Evolutionary conservation across 2,797 vertebrate species (phyloP), one percentile per base, ranked within the genome.

Genomic region (Ctenochaetus hawaiiensis): DNA sequence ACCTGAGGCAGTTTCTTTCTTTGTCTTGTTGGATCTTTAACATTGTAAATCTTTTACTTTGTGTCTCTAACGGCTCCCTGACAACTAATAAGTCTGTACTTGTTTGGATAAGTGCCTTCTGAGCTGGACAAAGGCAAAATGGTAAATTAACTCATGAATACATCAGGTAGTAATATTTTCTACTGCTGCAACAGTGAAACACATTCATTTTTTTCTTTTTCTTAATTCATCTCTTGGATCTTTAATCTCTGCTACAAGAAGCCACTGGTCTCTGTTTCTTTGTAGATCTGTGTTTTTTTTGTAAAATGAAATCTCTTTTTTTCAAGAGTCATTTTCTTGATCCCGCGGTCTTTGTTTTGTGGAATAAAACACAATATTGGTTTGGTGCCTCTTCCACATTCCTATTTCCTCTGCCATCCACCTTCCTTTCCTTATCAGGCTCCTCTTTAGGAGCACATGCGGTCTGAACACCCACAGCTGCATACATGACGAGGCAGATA

Each of bases 401-500:
- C 26, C 8, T 22, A 0, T 52, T 37, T 72, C 49, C 20, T 49
- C 20, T 49, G 49, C 7, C 49, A 20, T 14, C 49, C 63, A 60
- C 18, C 17, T 41, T 70, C 34, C 26, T 76, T 75, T 66, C 60
- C 82, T 86, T 89, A 90, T 85, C 86, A 63, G 6, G 16, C 39
- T 67, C 45, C 63, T 81, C 68, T 84, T 80, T 4, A 63, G 82
- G 26, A 77, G 66, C 75, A 75, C 72, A 74, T 68, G 76, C 73
- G 47, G 79, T 63, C 70, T 75, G 80, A 88, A 81, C 76, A 71
- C 73, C 70, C 70, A 83, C 87, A 69, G 56, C 75, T 79, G 64
- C 75, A 75, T 70, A 78, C 85, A 75, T 87, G 83, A 88, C 60
- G 30, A 74, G 47, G 44, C 67, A 86, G 91, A 92, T 90, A 92